Conservation (phyloP, 2,888 invertebrate genomes). For the Mythimna albipuncta region DNA sequence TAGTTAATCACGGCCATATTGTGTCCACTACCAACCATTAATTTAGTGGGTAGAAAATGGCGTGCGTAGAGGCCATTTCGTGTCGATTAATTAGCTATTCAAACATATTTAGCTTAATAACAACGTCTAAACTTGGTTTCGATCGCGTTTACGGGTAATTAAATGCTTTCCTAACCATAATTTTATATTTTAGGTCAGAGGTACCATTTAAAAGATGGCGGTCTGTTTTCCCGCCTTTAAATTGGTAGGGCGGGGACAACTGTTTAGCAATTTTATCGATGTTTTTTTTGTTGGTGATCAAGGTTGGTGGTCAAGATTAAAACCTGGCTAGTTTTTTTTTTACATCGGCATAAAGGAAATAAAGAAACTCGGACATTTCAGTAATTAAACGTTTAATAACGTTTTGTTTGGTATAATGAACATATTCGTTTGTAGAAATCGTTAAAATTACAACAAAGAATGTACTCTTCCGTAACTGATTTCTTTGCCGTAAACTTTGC, state of each 20-base stretch:
- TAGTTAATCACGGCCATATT: slow-evolving; percentile 64
- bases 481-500: slow-evolving; percentile 11
- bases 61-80: slow-evolving; percentile 80
- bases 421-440: slow-evolving; percentile 10
- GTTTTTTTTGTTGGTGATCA: slow-evolving; percentile 1
- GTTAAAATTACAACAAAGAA: background rate
- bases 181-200: slow-evolving; percentile 55
- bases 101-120: slow-evolving; percentile 88
- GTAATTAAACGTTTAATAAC: background rate
- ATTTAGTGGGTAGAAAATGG: slow-evolving; percentile 68
- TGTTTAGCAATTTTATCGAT: slow-evolving; percentile 29
- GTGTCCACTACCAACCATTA: slow-evolving; percentile 59
- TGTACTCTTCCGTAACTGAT: slow-evolving; percentile 14
- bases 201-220: slow-evolving; percentile 56
- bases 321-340: background rate
- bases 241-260: slow-evolving; percentile 33
- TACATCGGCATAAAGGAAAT: background rate
- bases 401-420: background rate
- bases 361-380: background rate
- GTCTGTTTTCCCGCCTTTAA: slow-evolving; percentile 39
- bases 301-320: too few species aligned
- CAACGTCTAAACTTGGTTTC: slow-evolving; percentile 78
- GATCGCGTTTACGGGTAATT: slow-evolving; percentile 80
- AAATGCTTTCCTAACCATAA: slow-evolving; percentile 74
- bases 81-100: slow-evolving; percentile 84